phyloP scores from a whole-genome alignment of 2,797 vertebrate genomes.

The Sylvia borin region DNA sequence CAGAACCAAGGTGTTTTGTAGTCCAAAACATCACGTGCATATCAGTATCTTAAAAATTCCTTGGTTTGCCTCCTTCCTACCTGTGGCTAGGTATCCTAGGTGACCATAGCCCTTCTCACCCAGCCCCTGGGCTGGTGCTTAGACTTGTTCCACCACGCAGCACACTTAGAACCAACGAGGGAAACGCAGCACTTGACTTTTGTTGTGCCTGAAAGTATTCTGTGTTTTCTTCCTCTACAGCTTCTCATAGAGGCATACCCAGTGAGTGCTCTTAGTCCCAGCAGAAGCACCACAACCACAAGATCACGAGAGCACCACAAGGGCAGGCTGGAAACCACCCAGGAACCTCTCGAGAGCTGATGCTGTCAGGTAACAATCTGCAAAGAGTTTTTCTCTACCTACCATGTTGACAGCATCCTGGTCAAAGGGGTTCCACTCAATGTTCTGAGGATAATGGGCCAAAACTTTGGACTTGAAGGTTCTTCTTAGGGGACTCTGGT shows the following conservation, averaged over 20 bases:
- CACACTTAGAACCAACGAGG: neutral
- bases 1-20: neutral
- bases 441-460: constrained; percentile 93
- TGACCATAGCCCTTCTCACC: neutral
- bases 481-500: constrained; percentile 93
- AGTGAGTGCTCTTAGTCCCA: neutral
- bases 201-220: neutral
- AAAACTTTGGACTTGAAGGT: constrained; percentile 97
- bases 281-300: neutral
- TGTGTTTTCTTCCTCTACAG: neutral
- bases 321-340: neutral
- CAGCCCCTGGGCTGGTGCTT: neutral
- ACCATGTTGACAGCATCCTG: constrained; percentile 98
- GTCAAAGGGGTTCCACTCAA: constrained; percentile 93
- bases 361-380: neutral
- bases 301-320: neutral
- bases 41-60: neutral
- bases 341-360: neutral
- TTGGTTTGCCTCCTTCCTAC: neutral
- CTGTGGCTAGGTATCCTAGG: no score
- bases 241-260: neutral
- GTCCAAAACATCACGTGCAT: neutral
- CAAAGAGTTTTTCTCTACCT: constrained; percentile 57
- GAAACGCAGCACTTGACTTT: neutral
- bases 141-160: neutral